Base-by-base conservation (phyloP, 2,113 vertebrate genomes). In the Aspiorhynchus laticeps region DNA sequence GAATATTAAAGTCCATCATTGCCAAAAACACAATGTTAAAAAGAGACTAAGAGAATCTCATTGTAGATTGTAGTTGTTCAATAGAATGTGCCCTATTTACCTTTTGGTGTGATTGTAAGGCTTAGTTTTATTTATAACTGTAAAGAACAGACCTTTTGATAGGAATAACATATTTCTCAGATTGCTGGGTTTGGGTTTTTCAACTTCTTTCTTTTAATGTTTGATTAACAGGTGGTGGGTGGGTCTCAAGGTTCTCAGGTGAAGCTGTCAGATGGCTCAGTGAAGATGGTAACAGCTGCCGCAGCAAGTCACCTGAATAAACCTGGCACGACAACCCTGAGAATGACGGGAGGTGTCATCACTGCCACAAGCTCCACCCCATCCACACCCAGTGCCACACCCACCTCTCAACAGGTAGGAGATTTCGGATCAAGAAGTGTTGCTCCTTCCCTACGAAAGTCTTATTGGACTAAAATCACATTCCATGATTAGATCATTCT, bases 321-420 rank as follows among this genome's bases (percentile, higher is more conserved):
- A 89, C 96, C 97, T 1, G 97, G 97, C 84, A 97, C 97, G 83
- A 99, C 97, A 2, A 96, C 97, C 84, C 91, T 99, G 81, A 96
- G 98, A 88, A 97, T 99, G 38, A 96, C 97, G 0, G 97, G 98
- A 41, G 98, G 98, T 8, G 95, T 99, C 77, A 98, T 99, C 93
- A 98, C 98, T 5, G 91, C 97, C 0, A 92, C 97, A 51, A 95
- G 96, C 87, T 95, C 97, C 88, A 94, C 95, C 78, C 67, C 96
- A 86, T 84, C 95, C 83, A 84, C 95, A 85, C 90, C 95, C 59
- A 91, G 95, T 3, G 93, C 96, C 79, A 90, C 93, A 26, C 90
- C 89, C 71, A 87, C 51, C 88, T 87, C 92, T 77, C 95, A 93
- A 81, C 95, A 95, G 93, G 95, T 92, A 26, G 85, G 80, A 56